phyloP scores from a whole-genome alignment of 2,113 vertebrate genomes.

The Dicaeum eximium region DNA sequence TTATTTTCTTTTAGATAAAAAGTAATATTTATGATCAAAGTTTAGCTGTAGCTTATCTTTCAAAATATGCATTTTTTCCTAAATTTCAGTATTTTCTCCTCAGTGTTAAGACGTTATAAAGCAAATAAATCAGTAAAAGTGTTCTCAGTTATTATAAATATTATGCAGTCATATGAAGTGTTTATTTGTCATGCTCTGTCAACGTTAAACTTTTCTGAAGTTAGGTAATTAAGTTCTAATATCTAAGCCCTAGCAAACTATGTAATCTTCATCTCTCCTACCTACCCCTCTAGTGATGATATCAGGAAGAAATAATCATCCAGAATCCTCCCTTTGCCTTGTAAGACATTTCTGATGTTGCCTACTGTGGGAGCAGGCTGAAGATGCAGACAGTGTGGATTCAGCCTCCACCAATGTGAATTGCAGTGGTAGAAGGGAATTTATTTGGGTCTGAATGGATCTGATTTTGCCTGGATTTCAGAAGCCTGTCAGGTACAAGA shows the following conservation, averaged over 20 bases:
- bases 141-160: not conserved
- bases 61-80: not conserved
- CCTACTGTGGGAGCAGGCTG: not conserved
- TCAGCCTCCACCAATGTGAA: not conserved
- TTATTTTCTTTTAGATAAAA: not conserved
- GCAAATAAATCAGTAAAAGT: not conserved
- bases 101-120: not conserved
- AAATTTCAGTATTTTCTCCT: not conserved
- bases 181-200: not conserved
- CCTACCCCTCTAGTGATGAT: not conserved
- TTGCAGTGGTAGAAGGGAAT: not conserved
- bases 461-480: not conserved
- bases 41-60: not conserved
- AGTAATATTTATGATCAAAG: not conserved
- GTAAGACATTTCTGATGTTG: not conserved
- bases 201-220: not conserved
- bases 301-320: not conserved
- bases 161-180: not conserved
- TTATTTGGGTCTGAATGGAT: not conserved
- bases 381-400: not conserved
- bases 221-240: not conserved
- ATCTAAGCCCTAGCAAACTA: not conserved
- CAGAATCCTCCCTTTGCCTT: not conserved
- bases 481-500: not conserved
- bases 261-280: not conserved